These are phyloP conservation scores for Mohoua ochrocephala DNA, from an alignment of 2,113 vertebrate species.

Conservation along the genomic window DNA sequence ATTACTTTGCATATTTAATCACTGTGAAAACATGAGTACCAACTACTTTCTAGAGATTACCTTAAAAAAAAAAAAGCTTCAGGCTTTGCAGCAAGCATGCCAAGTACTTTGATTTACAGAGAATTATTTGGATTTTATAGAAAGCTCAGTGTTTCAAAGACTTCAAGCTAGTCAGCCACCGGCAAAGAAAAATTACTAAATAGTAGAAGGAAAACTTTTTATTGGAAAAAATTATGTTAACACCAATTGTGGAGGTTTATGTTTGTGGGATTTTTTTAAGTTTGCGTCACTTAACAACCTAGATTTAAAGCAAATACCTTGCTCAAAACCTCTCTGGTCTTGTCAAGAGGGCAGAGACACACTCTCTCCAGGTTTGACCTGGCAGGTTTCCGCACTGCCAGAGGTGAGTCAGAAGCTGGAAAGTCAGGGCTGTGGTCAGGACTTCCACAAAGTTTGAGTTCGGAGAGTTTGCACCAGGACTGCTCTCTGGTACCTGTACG, in stretches of 20 bases:
- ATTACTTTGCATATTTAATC: constrained; percentile 89
- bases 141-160: constrained; percentile 71
- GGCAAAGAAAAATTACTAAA: constrained; percentile 48
- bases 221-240: not conserved
- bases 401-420: not conserved
- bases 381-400: not conserved
- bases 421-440: not conserved
- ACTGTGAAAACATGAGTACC: constrained; percentile 77
- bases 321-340: not conserved
- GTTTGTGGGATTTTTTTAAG: not conserved
- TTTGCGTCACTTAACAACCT: not conserved
- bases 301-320: not conserved
- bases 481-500: not conserved
- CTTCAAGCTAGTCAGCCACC: constrained; percentile 59
- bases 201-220: constrained; percentile 20
- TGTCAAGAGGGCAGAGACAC: not conserved
- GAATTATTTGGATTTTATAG: constrained; percentile 74
- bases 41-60: constrained; percentile 83
- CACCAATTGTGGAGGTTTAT: not conserved
- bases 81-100: constrained; percentile 74
- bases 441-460: not conserved
- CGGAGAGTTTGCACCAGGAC: not conserved
- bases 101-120: constrained; percentile 76
- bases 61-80: constrained; percentile 67
- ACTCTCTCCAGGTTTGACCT: not conserved